Percentiles rank a stretch among this genome's conserved stretches.
Evolutionary conservation across 1,140 invertebrate species (phyloP).

Genomic region (Lordiphosa stackelbergi): DNA sequence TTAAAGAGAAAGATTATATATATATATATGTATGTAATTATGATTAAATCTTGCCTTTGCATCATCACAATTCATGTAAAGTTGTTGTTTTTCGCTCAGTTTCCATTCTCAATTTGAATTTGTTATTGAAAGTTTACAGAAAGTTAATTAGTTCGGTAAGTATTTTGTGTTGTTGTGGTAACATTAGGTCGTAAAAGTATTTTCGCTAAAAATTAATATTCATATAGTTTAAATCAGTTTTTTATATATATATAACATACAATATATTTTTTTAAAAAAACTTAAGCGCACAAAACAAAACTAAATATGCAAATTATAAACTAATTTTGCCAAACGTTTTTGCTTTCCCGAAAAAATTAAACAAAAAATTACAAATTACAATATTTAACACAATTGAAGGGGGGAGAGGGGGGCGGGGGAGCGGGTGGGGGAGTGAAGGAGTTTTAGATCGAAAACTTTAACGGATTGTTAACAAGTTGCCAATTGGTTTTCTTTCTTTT

Average conservation of each 20-base stretch:
- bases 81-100: constrained; percentile 45
- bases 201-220: constrained; percentile 72
- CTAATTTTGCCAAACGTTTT: constrained; percentile 76
- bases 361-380: constrained; percentile 72
- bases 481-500: constrained; percentile 54
- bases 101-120: constrained; percentile 26
- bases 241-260: constrained; percentile 55
- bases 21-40: constrained; percentile 62
- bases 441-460: constrained; percentile 25
- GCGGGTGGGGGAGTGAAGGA: constrained; percentile 8
- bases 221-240: constrained; percentile 50
- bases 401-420: not conserved
- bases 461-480: constrained; percentile 68
- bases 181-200: constrained; percentile 64
- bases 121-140: constrained; percentile 43
- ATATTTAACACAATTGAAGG: constrained; percentile 67
- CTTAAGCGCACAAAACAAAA: constrained; percentile 71
- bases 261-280: constrained; percentile 47
- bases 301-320: constrained; percentile 71
- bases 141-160: constrained; percentile 58
- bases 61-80: constrained; percentile 76
- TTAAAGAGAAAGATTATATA: constrained; percentile 57
- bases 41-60: constrained; percentile 76
- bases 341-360: constrained; percentile 73
- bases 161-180: constrained; percentile 36